Conservation (phyloP, 2,797 vertebrate genomes). For the Vireo griseus region DNA sequence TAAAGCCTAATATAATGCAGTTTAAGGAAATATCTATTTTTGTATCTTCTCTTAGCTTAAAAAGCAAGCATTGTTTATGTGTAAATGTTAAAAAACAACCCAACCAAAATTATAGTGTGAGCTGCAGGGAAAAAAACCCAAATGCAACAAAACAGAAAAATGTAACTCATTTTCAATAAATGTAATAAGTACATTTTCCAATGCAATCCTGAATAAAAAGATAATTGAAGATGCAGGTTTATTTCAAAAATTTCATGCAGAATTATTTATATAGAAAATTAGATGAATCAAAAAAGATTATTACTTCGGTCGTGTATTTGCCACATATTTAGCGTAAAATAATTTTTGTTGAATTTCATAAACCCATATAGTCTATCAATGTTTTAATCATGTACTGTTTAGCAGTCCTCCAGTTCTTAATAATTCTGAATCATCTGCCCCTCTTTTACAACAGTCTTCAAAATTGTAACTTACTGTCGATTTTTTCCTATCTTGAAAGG, state of each 20-base stretch:
- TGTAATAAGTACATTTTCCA: neutral
- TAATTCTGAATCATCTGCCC: neutral
- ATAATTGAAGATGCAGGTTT: neutral
- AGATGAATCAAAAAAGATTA: neutral
- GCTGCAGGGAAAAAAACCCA: accelerated
- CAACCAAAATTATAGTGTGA: neutral
- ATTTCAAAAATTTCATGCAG: neutral
- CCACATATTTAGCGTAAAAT: neutral
- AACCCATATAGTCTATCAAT: neutral
- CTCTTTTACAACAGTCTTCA: neutral
- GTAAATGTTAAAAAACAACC: neutral
- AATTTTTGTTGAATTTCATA: neutral
- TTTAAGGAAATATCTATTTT: neutral
- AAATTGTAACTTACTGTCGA: neutral
- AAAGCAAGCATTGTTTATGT: neutral
- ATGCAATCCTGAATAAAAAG: neutral
- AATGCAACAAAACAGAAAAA: neutral
- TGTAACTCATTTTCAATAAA: neutral
- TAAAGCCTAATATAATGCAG: neutral
- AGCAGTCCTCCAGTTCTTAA: neutral
- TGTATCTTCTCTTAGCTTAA: neutral
- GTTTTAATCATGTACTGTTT: neutral
- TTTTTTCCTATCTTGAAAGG: neutral
- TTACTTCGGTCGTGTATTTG: neutral
- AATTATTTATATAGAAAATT: neutral